Percentiles rank a stretch among this genome's conserved stretches.
These are phyloP conservation scores for Phalangium opilio DNA, from an alignment of 2,888 invertebrate species.

Conservation along the genomic window DNA sequence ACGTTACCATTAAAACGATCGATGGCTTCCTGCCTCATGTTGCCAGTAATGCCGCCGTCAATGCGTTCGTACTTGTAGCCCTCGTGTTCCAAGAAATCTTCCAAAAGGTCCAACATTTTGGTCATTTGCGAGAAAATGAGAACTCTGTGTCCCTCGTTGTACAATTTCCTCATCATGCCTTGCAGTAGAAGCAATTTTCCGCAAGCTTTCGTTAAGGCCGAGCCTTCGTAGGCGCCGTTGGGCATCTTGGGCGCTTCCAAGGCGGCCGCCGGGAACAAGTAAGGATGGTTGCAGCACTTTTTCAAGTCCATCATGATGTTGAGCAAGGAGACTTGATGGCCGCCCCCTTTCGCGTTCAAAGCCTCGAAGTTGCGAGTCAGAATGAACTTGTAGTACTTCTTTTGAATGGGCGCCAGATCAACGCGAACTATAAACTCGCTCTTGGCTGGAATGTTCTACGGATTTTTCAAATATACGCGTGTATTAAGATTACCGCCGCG, in stretches of 20 bases:
- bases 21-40: constrained; percentile 90
- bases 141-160: constrained; percentile 85
- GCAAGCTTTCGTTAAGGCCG: constrained; percentile 74
- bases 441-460: constrained; percentile 99
- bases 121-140: constrained; percentile 97
- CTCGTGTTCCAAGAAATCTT: constrained; percentile 93
- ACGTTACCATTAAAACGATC: constrained; percentile 90
- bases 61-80: constrained; percentile 97
- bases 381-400: constrained; percentile 99
- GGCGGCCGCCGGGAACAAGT: constrained; percentile 89
- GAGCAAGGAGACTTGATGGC: constrained; percentile 79
- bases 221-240: constrained; percentile 85
- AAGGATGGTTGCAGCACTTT: constrained; percentile 99
- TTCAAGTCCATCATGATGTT: constrained; percentile 99
- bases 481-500: too few relatives aligned
- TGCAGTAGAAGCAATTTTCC: constrained; percentile 86
- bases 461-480: too few relatives aligned
- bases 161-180: constrained; percentile 79
- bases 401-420: constrained; percentile 93
- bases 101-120: constrained; percentile 97
- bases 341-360: constrained; percentile 84
- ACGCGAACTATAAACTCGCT: constrained; percentile 98
- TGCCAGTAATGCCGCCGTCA: constrained; percentile 94
- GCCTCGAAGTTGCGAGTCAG: constrained; percentile 96
- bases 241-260: constrained; percentile 64